Evolutionary conservation across 1,140 invertebrate genomes (phyloP).

Genomic region (Muscidifurax raptorellus): DNA sequence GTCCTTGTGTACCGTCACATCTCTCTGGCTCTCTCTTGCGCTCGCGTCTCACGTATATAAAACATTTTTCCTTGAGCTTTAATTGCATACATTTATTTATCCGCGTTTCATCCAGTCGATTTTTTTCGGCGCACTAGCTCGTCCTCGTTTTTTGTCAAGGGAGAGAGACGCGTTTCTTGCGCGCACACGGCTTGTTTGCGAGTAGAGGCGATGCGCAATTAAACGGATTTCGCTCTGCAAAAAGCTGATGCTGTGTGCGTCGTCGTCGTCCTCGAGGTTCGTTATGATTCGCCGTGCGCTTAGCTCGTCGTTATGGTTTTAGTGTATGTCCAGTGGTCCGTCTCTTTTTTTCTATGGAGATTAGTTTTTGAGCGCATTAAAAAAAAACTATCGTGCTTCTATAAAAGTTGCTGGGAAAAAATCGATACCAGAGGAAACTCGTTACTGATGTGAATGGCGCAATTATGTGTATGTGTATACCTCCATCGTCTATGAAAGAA

Average conservation of each 20-base stretch:
- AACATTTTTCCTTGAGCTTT: background rate
- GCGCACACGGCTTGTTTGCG: background rate
- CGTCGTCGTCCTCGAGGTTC: background rate
- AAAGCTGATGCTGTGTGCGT: background rate
- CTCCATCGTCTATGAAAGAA: background rate
- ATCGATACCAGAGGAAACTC: background rate
- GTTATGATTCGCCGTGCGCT: background rate
- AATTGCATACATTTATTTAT: conserved; percentile 53
- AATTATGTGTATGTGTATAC: background rate
- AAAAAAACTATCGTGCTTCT: background rate
- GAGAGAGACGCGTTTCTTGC: background rate
- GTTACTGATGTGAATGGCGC: background rate
- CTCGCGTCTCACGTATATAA: background rate
- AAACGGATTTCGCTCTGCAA: background rate
- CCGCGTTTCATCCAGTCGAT: background rate
- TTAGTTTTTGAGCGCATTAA: background rate
- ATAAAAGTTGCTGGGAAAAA: background rate
- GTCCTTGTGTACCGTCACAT: background rate
- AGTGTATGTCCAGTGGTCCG: too few species aligned
- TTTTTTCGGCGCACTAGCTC: background rate
- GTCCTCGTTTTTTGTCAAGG: background rate
- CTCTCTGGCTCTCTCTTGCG: too few species aligned
- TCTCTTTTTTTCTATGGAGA: background rate
- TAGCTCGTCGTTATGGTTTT: too few species aligned
- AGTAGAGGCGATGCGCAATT: background rate